These are phyloP conservation scores for Zaprionus capensis DNA, from an alignment of 1,140 invertebrate genomes.

Conservation along the genomic window DNA sequence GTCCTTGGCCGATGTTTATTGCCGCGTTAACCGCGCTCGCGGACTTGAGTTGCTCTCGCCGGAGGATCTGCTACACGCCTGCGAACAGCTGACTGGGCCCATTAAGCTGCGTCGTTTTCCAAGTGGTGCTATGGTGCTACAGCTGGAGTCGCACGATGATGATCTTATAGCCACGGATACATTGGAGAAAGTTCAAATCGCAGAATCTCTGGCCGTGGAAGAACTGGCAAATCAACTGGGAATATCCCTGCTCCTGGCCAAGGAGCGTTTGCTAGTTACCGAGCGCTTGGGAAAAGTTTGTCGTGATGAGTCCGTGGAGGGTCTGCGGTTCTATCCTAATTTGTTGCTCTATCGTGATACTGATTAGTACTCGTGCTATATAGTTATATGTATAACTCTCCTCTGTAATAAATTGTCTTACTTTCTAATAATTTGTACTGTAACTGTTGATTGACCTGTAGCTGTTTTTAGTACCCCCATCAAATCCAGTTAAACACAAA, in stretches of 20 bases:
- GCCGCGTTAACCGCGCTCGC: constrained; percentile 95
- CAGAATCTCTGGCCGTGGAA: constrained; percentile 91
- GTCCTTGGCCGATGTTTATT: constrained; percentile 98
- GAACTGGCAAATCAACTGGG: constrained; percentile 92
- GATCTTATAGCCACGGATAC: constrained; percentile 90
- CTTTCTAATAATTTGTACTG: background rate
- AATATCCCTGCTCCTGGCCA: constrained; percentile 94
- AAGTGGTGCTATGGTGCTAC: constrained; percentile 95
- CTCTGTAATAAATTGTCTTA: constrained; percentile 24
- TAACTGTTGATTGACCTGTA: background rate
- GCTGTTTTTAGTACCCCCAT: background rate
- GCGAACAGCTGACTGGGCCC: constrained; percentile 90
- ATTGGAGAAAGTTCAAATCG: constrained; percentile 89
- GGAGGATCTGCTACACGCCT: constrained; percentile 97
- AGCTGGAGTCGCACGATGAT: constrained; percentile 92
- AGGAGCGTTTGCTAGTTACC: constrained; percentile 92
- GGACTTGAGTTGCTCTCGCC: constrained; percentile 96
- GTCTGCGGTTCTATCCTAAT: constrained; percentile 96
- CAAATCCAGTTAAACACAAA: constrained; percentile 19
- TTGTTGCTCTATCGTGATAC: constrained; percentile 86
- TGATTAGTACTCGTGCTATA: constrained; percentile 13
- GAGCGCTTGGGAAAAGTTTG: constrained; percentile 94
- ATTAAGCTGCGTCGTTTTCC: constrained; percentile 93
- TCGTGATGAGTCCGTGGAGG: constrained; percentile 97
- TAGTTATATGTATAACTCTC: background rate